Evolutionary conservation across 2,888 invertebrate species (phyloP).

Genomic region (Argynnis bischoffii): DNA sequence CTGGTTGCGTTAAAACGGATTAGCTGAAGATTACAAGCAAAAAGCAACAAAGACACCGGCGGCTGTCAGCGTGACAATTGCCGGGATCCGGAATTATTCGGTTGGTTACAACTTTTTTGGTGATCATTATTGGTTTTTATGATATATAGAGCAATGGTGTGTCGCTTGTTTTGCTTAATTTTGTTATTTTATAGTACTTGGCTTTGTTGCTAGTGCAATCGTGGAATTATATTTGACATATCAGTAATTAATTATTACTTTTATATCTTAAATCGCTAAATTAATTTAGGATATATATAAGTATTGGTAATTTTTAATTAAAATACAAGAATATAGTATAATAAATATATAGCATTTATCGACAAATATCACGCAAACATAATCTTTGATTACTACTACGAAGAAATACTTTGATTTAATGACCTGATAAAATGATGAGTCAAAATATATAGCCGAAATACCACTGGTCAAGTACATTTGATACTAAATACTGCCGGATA

Average conservation of each 20-base stretch:
- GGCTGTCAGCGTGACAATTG: conserved; percentile 76
- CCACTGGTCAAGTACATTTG: background rate
- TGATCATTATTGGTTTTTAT: conserved; percentile 55
- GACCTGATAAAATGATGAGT: background rate
- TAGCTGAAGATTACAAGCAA: conserved; percentile 75
- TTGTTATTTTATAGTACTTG: conserved; percentile 5
- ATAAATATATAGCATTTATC: background rate
- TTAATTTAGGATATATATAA: background rate
- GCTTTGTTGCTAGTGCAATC: too few species aligned
- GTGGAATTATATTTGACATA: too few species aligned
- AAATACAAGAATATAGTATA: too few species aligned
- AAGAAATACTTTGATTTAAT: background rate
- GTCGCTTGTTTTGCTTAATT: conserved; percentile 20
- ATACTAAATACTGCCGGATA: conserved; percentile 16
- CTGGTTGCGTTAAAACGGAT: conserved; percentile 81
- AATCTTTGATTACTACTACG: too few species aligned
- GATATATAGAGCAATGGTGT: conserved; percentile 51
- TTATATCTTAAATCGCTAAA: background rate
- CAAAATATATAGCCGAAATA: too few species aligned
- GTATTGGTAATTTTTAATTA: too few species aligned
- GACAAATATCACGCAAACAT: background rate
- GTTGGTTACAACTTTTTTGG: conserved; percentile 62
- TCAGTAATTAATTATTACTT: too few species aligned
- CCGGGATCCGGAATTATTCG: conserved; percentile 70
- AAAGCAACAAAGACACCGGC: conserved; percentile 78